phyloP scores from a whole-genome alignment of 2,888 invertebrate species.

The Napeogenes sylphis region DNA sequence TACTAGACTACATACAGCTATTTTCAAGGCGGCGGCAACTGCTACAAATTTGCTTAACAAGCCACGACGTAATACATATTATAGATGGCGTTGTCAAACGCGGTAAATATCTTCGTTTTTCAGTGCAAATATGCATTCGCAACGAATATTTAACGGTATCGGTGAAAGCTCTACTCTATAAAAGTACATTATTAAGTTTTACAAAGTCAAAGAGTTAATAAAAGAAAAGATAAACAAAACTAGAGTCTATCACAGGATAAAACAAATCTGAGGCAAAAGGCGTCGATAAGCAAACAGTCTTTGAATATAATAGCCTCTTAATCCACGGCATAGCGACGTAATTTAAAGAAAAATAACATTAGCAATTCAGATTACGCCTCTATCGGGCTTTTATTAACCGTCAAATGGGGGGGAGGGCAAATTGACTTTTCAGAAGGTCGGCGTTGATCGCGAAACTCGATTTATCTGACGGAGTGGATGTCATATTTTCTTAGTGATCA shows the following conservation, averaged over 20 bases:
- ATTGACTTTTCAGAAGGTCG: conserved; percentile 62
- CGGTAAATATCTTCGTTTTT: no score
- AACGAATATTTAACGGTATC: no score
- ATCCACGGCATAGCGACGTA: conserved; percentile 61
- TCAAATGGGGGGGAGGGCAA: conserved; percentile 58
- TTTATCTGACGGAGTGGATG: conserved; percentile 48
- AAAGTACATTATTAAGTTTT: not conserved
- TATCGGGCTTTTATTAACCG: conserved; percentile 70
- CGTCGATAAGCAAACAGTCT: conserved; percentile 61
- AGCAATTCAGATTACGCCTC: conserved; percentile 71
- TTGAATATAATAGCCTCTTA: conserved; percentile 67
- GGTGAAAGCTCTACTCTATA: no score
- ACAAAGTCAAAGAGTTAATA: not conserved
- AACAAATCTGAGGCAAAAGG: conserved; percentile 40
- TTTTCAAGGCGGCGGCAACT: no score
- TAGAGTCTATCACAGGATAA: conserved; percentile 14
- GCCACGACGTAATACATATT: no score
- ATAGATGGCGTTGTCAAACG: no score
- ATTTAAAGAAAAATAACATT: conserved; percentile 77
- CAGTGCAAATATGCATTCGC: no score
- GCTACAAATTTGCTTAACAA: no score
- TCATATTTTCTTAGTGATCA: conserved; percentile 39
- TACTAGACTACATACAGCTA: no score
- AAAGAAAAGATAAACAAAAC: conserved; percentile 14
- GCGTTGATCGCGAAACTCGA: conserved; percentile 45